Evolutionary conservation across 1,140 invertebrate species (phyloP).

Genomic region (Drosophila lacteicornis): DNA sequence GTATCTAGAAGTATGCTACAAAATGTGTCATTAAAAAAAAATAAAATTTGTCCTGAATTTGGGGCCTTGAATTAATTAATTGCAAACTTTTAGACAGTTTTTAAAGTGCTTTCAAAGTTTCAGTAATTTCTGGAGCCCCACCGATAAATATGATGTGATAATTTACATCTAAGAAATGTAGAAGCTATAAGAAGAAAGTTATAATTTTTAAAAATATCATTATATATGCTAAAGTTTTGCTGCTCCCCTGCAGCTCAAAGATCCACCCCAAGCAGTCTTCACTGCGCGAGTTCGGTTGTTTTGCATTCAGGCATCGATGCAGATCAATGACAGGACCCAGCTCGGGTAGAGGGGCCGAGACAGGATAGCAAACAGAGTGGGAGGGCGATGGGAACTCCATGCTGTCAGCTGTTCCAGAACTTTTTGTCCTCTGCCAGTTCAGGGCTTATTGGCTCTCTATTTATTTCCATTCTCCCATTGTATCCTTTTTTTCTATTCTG

Average conservation of each 20-base stretch:
- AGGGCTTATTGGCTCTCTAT: conserved; percentile 49
- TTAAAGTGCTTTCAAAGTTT: too few relatives aligned
- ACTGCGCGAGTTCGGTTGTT: conserved; percentile 34
- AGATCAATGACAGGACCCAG: conserved; percentile 64
- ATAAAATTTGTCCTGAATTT: too few relatives aligned
- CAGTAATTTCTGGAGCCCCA: too few relatives aligned
- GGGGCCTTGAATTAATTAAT: too few relatives aligned
- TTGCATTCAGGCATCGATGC: conserved; percentile 64
- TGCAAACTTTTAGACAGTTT: too few relatives aligned
- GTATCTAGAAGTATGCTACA: too few relatives aligned
- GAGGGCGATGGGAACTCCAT: conserved; percentile 1
- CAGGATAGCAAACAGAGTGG: conserved; percentile 18
- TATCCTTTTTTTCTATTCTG: conserved; percentile 36
- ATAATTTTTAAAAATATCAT: background rate
- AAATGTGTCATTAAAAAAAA: too few relatives aligned
- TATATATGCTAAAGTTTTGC: background rate
- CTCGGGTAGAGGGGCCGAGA: background rate
- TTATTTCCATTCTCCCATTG: conserved; percentile 40
- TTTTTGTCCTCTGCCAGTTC: conserved; percentile 40
- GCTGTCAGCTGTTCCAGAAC: conserved; percentile 50
- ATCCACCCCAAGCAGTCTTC: background rate
- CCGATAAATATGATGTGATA: too few relatives aligned
- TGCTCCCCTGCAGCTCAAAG: too few relatives aligned
- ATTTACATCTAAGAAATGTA: too few relatives aligned
- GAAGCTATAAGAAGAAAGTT: background rate